phyloP scores from a whole-genome alignment of 1,140 invertebrate species.

The Orius insidiosus region DNA sequence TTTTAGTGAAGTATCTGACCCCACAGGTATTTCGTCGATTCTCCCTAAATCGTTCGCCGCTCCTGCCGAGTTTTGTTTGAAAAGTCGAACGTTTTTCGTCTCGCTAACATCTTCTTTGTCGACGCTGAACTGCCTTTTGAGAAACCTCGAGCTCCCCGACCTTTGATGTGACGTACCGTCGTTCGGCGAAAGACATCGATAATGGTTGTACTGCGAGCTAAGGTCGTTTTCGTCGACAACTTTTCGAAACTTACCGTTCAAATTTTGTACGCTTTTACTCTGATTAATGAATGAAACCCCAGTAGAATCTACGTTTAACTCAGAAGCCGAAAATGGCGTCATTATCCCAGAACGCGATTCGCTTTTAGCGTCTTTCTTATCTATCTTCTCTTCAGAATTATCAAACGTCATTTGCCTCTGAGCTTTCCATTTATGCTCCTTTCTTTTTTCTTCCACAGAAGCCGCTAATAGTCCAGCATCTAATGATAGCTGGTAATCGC shows the following conservation, averaged over 20 bases:
- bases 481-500: slow-evolving; percentile 17
- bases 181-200: slow-evolving; percentile 51
- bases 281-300: slow-evolving; percentile 25
- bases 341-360: slow-evolving; percentile 10
- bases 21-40: slow-evolving; percentile 37
- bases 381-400: slow-evolving; percentile 3
- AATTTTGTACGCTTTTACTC: slow-evolving; percentile 20
- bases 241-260: slow-evolving; percentile 20
- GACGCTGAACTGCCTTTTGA: slow-evolving; percentile 49
- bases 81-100: slow-evolving; percentile 27
- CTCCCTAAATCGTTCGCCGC: slow-evolving; percentile 48
- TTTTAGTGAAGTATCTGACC: neutral
- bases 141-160: slow-evolving; percentile 16
- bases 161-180: slow-evolving; percentile 26
- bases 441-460: slow-evolving; percentile 5
- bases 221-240: slow-evolving; percentile 40
- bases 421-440: slow-evolving; percentile 13
- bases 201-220: slow-evolving; percentile 51
- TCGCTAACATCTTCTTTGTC: slow-evolving; percentile 40
- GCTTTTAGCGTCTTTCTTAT: slow-evolving; percentile 2
- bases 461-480: slow-evolving; percentile 16
- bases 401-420: slow-evolving; percentile 19
- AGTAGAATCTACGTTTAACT: slow-evolving; percentile 18
- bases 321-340: slow-evolving; percentile 17
- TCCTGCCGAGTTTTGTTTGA: slow-evolving; percentile 52